Percentiles rank a stretch among this genome's conserved stretches.
Conservation (phyloP, 2,113 vertebrate genomes). For the Galemys pyrenaicus region DNA sequence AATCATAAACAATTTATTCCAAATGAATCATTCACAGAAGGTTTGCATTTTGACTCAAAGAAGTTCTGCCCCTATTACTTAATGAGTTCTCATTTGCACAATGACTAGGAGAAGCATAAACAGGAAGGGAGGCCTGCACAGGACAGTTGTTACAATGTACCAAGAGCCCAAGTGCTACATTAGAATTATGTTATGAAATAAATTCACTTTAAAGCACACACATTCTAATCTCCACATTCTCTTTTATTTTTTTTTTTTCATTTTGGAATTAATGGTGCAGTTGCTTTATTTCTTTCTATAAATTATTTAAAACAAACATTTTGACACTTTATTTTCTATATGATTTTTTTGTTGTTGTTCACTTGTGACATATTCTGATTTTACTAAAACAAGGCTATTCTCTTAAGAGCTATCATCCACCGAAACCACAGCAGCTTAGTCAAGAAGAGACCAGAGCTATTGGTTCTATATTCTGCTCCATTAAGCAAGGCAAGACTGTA, state of each 20-base stretch:
- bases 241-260: not conserved
- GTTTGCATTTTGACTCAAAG: not conserved
- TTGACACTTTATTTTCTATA: not conserved
- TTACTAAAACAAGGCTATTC: not conserved
- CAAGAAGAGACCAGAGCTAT: not conserved
- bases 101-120: not conserved
- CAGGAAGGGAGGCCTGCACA: not conserved
- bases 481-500: constrained; percentile 51
- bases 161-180: not conserved
- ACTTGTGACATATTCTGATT: not conserved
- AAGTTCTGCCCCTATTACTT: not conserved
- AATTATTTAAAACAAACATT: not conserved
- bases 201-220: not conserved
- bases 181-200: not conserved
- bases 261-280: not conserved
- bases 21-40: not conserved
- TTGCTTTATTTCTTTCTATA: not conserved
- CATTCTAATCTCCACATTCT: not conserved
- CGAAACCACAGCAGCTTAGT: not conserved
- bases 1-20: constrained; percentile 19
- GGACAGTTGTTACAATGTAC: not conserved
- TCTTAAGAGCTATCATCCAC: constrained; percentile 13
- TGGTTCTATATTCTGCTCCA: constrained; percentile 36
- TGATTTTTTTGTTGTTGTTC: not conserved
- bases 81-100: not conserved